Conservation (phyloP, 2,113 vertebrate genomes). For the Seriola rivoliana region DNA sequence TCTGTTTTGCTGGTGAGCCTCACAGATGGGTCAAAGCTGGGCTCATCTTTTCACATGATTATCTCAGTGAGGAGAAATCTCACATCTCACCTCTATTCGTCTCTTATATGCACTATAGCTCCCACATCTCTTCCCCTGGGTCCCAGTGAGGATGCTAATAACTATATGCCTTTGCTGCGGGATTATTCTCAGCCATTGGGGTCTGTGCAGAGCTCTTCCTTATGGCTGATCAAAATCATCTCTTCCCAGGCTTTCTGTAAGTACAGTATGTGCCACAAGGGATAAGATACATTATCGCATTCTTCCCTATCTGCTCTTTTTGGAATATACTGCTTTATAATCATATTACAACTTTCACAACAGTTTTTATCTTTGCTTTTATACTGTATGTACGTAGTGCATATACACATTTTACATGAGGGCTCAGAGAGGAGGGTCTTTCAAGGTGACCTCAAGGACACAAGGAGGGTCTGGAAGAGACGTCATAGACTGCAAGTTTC, state of each 20-base stretch:
- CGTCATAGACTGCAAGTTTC: neutral
- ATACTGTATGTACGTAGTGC: neutral
- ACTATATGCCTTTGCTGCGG: constrained; percentile 22
- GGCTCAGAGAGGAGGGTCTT: neutral
- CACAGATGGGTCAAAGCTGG: constrained; percentile 44
- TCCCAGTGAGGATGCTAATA: constrained; percentile 51
- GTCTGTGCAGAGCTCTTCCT: constrained; percentile 32
- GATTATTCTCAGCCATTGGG: constrained; percentile 27
- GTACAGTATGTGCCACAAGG: constrained; percentile 43
- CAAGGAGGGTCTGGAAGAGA: neutral
- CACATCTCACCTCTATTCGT: constrained; percentile 74
- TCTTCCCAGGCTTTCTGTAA: constrained; percentile 38
- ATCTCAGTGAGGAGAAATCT: constrained; percentile 62
- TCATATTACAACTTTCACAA: constrained; percentile 18
- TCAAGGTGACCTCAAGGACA: constrained; percentile 3
- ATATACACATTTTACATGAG: constrained; percentile 26
- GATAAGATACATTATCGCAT: constrained; percentile 43
- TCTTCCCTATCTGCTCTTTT: neutral
- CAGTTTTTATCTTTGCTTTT: constrained; percentile 23
- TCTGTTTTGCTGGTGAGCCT: constrained; percentile 60
- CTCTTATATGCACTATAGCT: constrained; percentile 48
- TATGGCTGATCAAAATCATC: constrained; percentile 69
- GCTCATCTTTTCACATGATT: constrained; percentile 72
- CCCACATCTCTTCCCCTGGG: constrained; percentile 51
- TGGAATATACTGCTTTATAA: constrained; percentile 2